Evolutionary conservation across 2,113 vertebrate species (phyloP), one percentile per base, ranked within the genome.

Genomic region (Caretta caretta): DNA sequence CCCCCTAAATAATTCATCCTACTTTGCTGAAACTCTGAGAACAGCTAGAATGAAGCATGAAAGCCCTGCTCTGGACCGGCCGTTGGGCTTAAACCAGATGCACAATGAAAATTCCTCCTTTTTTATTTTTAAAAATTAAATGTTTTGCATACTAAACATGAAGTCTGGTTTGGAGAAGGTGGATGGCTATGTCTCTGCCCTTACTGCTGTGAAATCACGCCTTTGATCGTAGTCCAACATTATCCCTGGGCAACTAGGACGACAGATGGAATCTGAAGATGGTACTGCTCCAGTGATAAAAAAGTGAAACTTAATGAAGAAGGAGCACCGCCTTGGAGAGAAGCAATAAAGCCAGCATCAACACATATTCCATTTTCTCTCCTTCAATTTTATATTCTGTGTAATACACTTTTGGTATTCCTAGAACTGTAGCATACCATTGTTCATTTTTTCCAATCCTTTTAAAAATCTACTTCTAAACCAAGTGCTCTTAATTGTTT

Each of bases 271-370:
- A 49, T 2, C 3, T 1, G 9, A 19, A 3, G 16, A 42, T 6
- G 27, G 11, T 76, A 22, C 22, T 86, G 87, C 42, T 42, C 2
- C 17, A 0, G 29, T 38, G 46, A 1, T 48, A 24, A 9, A 2
- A 0, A 48, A 5, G 8, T 2, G 25, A 2, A 17, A 2, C 38
- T 88, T 87, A 69, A 24, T 38, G 90, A 82, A 16, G 1, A 2
- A 76, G 84, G 56, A 20, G 2, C 4, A 0, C 2, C 27, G 1
- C 49, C 27, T 7, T 0, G 12, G 1, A 2, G 19, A 8, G 53
- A 22, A 5, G 53, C 50, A 1, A 54, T 46, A 0, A 10, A 48
- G 19, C 20, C 87, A 50, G 86, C 86, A 7, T 16, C 65, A 11
- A 35, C 57, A 17, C 1, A 0, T 10, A 2, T 38, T 88, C 82